Conservation (phyloP, 2,113 vertebrate species). For the Hoplias malabaricus region DNA sequence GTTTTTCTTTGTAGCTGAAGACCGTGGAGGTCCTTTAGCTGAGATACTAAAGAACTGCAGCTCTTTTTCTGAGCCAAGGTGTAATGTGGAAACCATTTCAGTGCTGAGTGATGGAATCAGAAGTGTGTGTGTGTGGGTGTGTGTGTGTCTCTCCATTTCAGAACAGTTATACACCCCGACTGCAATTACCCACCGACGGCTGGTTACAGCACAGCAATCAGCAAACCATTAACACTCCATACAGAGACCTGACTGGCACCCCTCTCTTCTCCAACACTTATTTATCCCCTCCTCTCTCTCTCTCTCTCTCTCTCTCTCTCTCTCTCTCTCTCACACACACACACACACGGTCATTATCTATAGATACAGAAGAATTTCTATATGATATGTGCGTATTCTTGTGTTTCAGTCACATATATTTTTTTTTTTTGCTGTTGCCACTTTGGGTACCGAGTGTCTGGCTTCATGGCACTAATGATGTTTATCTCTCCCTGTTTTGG, state of each 20-base stretch:
- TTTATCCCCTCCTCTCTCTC: neutral
- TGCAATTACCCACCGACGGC: slow-evolving; percentile 73
- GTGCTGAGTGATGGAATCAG: slow-evolving; percentile 59
- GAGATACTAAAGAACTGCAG: neutral
- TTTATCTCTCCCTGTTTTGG: too few relatives aligned
- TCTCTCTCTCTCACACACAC: too few relatives aligned
- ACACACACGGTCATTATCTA: too few relatives aligned
- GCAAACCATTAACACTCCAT: slow-evolving; percentile 71
- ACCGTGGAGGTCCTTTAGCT: neutral
- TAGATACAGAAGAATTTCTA: too few relatives aligned
- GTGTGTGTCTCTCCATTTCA: slow-evolving; percentile 64
- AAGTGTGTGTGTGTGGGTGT: slow-evolving; percentile 46
- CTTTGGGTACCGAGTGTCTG: too few relatives aligned
- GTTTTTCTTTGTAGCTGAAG: neutral
- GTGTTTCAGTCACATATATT: too few relatives aligned
- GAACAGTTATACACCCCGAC: slow-evolving; percentile 64
- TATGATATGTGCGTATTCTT: too few relatives aligned
- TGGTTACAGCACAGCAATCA: slow-evolving; percentile 74
- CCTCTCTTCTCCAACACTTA: slow-evolving; percentile 18
- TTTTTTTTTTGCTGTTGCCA: too few relatives aligned
- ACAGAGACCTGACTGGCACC: slow-evolving; percentile 51
- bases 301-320: neutral
- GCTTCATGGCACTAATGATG: too few relatives aligned
- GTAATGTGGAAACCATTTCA: neutral
- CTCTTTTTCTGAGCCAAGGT: neutral